A percentile compares a stretch with the other conserved stretches of the same genome.
Conservation (phyloP, 1,140 invertebrate species). For the Diploscapter pachys region DNA sequence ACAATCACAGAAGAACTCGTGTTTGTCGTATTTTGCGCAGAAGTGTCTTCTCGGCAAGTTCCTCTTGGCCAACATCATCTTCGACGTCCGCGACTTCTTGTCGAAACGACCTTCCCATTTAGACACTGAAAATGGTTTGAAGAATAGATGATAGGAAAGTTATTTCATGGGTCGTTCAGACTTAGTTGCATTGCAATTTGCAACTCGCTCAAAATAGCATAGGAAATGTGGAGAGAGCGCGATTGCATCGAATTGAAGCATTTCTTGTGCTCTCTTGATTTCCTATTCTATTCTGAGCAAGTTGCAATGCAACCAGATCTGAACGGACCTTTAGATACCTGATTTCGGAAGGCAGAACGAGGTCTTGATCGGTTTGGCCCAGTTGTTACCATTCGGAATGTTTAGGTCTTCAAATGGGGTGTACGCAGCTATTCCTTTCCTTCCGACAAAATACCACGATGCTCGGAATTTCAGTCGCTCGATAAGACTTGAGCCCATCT, state of each 20-base stretch:
- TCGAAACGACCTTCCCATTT: constrained; percentile 28
- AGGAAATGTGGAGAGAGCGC: too few relatives aligned
- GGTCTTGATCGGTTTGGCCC: constrained; percentile 34
- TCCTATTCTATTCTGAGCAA: too few relatives aligned
- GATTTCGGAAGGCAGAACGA: constrained; percentile 30
- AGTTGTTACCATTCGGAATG: constrained; percentile 32
- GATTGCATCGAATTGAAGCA: too few relatives aligned
- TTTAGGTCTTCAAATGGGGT: constrained; percentile 62
- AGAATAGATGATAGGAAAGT: too few relatives aligned
- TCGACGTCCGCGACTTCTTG: neutral
- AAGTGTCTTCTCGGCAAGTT: constrained; percentile 35
- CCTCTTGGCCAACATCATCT: neutral
- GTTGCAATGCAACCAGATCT: neutral
- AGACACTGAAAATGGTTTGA: constrained; percentile 5
- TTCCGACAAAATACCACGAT: constrained; percentile 66
- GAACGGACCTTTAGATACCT: neutral
- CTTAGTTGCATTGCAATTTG: too few relatives aligned
- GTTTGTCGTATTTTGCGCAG: constrained; percentile 36
- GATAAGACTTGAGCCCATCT: constrained; percentile 64
- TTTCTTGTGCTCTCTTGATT: too few relatives aligned
- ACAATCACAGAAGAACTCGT: constrained; percentile 37
- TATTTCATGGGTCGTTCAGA: too few relatives aligned
- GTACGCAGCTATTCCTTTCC: constrained; percentile 65
- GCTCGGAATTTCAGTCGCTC: constrained; percentile 66
- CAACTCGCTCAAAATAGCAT: too few relatives aligned